Conservation (phyloP, 2,113 vertebrate genomes). For the Heloderma charlesbogerti region DNA sequence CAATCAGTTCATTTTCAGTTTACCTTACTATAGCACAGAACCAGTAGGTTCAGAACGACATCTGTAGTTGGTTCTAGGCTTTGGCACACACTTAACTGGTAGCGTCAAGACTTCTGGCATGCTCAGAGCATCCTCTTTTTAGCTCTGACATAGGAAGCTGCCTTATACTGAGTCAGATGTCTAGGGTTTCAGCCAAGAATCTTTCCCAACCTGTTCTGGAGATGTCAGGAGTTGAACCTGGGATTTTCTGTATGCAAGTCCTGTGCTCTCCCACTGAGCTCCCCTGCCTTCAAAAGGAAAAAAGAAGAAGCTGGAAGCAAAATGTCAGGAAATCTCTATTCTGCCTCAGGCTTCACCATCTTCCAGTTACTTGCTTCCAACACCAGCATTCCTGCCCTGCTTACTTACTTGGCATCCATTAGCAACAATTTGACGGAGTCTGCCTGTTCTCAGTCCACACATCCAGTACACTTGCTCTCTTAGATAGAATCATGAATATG, state of each 20-base stretch:
- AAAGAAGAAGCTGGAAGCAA: too few relatives aligned
- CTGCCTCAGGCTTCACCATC: background rate
- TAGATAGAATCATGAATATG: background rate
- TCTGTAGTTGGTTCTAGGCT: background rate
- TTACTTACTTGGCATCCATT: background rate
- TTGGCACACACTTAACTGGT: background rate
- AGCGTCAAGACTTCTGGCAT: background rate
- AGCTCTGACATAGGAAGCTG: background rate
- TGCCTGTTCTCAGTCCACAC: background rate
- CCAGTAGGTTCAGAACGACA: background rate
- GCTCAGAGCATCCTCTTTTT: background rate
- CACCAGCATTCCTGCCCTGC: background rate
- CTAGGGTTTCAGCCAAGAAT: too few relatives aligned
- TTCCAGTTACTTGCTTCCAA: background rate
- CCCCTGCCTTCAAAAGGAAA: too few relatives aligned
- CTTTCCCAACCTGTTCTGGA: background rate
- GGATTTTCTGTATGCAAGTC: background rate
- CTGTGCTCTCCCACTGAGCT: background rate
- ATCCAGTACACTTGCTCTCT: too few relatives aligned
- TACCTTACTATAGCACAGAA: background rate
- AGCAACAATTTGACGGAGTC: background rate
- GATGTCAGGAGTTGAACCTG: background rate
- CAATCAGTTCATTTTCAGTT: background rate
- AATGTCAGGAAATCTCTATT: background rate
- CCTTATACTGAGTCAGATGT: background rate